Evolutionary conservation across 1,140 invertebrate species (phyloP).

Genomic region (Euglossa dilemma): DNA sequence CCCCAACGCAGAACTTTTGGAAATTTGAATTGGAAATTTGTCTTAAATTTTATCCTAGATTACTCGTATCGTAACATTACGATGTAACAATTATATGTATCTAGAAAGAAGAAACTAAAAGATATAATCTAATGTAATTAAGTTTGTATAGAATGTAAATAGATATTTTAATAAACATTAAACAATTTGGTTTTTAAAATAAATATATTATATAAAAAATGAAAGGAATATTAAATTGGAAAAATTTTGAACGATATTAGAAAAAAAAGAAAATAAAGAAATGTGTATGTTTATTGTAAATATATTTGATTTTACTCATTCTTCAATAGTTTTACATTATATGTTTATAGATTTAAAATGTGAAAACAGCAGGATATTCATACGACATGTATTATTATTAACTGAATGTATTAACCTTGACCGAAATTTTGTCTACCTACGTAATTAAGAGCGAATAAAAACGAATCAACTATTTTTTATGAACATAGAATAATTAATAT

Average conservation of each 20-base stretch:
- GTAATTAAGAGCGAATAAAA: neutral
- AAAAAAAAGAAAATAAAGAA: too few relatives aligned
- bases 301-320: too few relatives aligned
- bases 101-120: neutral
- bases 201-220: neutral
- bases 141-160: neutral
- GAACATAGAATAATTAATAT: neutral
- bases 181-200: neutral
- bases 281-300: too few relatives aligned
- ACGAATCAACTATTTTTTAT: neutral
- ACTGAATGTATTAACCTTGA: neutral
- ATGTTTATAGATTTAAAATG: too few relatives aligned
- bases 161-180: neutral
- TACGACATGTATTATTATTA: neutral
- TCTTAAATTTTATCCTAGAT: neutral
- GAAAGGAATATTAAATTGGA: neutral
- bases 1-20: neutral
- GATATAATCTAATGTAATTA: neutral
- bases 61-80: neutral
- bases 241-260: too few relatives aligned
- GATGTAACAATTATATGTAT: too few relatives aligned
- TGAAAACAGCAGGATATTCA: too few relatives aligned
- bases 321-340: too few relatives aligned
- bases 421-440: too few relatives aligned
- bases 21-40: neutral